A percentile compares a stretch with the other conserved stretches of the same genome.
These are phyloP conservation scores for Zhuqinia jingwanae DNA, from an alignment of 2,888 invertebrate species.

Conservation along the genomic window DNA sequence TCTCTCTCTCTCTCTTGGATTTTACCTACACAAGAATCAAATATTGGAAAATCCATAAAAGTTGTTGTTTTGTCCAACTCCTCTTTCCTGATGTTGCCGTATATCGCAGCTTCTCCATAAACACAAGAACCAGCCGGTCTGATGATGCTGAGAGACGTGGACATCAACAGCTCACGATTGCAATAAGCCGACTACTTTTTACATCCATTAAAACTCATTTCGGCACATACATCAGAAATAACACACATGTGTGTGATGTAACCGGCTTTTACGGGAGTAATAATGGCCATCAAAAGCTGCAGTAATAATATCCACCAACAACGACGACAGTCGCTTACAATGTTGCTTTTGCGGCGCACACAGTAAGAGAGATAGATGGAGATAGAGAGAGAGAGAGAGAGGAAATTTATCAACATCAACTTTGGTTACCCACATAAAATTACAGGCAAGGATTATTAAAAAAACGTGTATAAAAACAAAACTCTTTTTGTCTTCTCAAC, in stretches of 20 bases:
- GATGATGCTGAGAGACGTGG: slow-evolving; percentile 42
- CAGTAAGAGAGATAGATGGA: background rate
- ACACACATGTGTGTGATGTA: slow-evolving; percentile 61
- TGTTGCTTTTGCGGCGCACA: background rate
- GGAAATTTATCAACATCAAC: slow-evolving; percentile 21
- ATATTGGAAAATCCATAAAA: background rate
- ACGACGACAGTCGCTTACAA: background rate
- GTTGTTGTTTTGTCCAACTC: background rate
- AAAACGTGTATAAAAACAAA: background rate
- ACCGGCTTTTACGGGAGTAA: slow-evolving; percentile 61
- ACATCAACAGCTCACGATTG: slow-evolving; percentile 77
- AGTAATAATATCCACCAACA: slow-evolving; percentile 21
- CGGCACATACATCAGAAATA: slow-evolving; percentile 68
- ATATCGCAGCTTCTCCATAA: background rate
- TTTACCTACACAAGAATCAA: slow-evolving; percentile 43
- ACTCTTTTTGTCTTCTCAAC: too few relatives aligned
- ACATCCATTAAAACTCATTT: slow-evolving; percentile 75
- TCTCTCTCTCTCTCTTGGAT: background rate
- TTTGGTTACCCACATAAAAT: background rate
- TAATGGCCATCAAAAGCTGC: slow-evolving; percentile 22
- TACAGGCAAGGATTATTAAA: background rate
- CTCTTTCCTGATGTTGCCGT: background rate
- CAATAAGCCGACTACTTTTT: slow-evolving; percentile 74
- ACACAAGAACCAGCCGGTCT: slow-evolving; percentile 13
- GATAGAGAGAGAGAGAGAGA: too few relatives aligned